phyloP scores from a whole-genome alignment of 1,140 invertebrate species.

The Trichomalopsis sarcophagae region DNA sequence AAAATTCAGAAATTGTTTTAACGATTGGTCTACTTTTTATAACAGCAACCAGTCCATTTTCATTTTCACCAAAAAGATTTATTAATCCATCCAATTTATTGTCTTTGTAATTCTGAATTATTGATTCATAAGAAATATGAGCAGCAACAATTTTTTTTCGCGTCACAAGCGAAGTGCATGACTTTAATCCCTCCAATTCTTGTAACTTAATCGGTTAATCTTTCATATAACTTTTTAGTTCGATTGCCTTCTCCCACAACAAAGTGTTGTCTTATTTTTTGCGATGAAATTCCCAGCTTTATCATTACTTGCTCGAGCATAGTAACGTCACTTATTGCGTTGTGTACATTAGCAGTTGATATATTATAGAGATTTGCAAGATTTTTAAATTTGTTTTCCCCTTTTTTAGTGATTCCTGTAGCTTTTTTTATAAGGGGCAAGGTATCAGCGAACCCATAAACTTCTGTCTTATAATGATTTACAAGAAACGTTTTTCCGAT shows the following conservation, averaged over 20 bases:
- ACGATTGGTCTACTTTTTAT: too few species aligned
- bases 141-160: conserved; percentile 20
- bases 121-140: conserved; percentile 19
- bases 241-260: conserved; percentile 34
- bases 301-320: conserved; percentile 40
- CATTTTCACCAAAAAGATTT: too few species aligned
- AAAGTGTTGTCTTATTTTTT: conserved; percentile 28
- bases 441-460: not conserved
- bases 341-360: conserved; percentile 29
- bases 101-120: not conserved
- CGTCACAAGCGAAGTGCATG: conserved; percentile 14
- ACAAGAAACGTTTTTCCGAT: conserved; percentile 36
- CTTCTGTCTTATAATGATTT: conserved; percentile 5
- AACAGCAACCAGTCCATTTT: too few species aligned
- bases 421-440: not conserved
- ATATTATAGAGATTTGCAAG: conserved; percentile 35
- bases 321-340: conserved; percentile 46
- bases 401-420: conserved; percentile 23
- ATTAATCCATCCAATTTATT: too few species aligned
- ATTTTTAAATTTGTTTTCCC: conserved; percentile 48
- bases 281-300: conserved; percentile 32
- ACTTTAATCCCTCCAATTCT: not conserved
- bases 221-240: not conserved
- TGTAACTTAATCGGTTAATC: not conserved
- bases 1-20: too few species aligned